Evolutionary conservation across 2,113 vertebrate species (phyloP).

Genomic region (Rhinoderma darwinii): DNA sequence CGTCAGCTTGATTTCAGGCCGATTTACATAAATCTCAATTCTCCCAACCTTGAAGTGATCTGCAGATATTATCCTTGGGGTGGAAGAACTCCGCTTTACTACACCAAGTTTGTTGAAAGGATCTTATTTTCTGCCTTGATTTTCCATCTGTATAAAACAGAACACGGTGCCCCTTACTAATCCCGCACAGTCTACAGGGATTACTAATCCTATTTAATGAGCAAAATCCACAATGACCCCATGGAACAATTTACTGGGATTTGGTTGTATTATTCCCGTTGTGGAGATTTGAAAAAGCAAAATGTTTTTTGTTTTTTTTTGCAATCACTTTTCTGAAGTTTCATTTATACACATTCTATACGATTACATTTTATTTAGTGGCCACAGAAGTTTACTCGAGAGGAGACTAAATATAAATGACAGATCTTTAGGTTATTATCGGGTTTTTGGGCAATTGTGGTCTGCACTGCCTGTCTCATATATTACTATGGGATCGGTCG

Average conservation of each 20-base stretch:
- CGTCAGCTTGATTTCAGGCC: not conserved
- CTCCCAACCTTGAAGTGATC: slow-evolving; percentile 3
- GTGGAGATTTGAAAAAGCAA: not conserved
- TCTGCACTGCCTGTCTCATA: no score
- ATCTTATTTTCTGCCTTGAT: not conserved
- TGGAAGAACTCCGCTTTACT: not conserved
- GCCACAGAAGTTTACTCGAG: no score
- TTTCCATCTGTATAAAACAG: not conserved
- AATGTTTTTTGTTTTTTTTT: no score
- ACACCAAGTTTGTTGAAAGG: not conserved
- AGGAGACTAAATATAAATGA: no score
- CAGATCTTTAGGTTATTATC: no score
- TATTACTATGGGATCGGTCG: no score
- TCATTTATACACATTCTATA: not conserved
- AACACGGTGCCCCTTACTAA: not conserved
- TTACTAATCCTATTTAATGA: not conserved
- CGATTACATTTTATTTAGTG: not conserved
- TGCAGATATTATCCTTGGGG: not conserved
- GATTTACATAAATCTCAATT: slow-evolving; percentile 19
- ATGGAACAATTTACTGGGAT: not conserved
- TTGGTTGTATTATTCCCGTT: not conserved
- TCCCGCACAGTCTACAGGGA: not conserved
- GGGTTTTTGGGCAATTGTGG: no score
- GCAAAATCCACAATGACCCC: not conserved
- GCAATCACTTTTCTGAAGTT: not conserved